phyloP scores from a whole-genome alignment of 2,797 vertebrate genomes.

The Bufotes viridis region DNA sequence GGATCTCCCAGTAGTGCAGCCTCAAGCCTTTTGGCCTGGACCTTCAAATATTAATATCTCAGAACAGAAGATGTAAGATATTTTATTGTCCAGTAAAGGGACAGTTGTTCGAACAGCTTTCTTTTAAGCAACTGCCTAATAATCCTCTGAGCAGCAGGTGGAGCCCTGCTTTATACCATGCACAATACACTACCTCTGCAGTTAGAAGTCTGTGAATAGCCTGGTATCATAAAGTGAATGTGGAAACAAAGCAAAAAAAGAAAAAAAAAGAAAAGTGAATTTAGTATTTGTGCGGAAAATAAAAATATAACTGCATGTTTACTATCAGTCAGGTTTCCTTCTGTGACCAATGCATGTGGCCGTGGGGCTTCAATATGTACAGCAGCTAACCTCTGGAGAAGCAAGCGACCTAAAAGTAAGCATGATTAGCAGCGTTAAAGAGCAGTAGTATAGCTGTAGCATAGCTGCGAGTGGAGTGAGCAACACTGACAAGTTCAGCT shows the following conservation, averaged over 20 bases:
- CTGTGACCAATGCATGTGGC: slow-evolving; percentile 61
- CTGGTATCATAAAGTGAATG: background rate
- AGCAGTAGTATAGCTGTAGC: background rate
- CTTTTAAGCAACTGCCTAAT: background rate
- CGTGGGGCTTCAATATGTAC: slow-evolving; percentile 72
- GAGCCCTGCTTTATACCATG: background rate
- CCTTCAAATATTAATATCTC: background rate
- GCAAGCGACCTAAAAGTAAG: background rate
- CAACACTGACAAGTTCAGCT: background rate
- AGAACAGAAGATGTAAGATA: background rate
- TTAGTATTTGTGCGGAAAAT: background rate
- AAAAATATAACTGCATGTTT: background rate
- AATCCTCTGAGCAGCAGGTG: background rate
- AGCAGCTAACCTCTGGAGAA: slow-evolving; percentile 10
- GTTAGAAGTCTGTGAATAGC: background rate
- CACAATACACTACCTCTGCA: background rate
- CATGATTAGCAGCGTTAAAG: background rate
- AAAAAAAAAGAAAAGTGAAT: background rate
- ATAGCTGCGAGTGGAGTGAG: background rate
- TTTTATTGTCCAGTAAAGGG: background rate
- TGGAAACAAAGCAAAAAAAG: background rate
- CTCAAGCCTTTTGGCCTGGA: background rate
- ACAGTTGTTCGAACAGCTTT: background rate
- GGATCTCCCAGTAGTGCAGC: background rate
- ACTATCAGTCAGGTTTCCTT: background rate